Evolutionary conservation across 2,888 invertebrate species (phyloP), one percentile per base, ranked within the genome.

Genomic region (Branchipolynoe longqiensis): DNA sequence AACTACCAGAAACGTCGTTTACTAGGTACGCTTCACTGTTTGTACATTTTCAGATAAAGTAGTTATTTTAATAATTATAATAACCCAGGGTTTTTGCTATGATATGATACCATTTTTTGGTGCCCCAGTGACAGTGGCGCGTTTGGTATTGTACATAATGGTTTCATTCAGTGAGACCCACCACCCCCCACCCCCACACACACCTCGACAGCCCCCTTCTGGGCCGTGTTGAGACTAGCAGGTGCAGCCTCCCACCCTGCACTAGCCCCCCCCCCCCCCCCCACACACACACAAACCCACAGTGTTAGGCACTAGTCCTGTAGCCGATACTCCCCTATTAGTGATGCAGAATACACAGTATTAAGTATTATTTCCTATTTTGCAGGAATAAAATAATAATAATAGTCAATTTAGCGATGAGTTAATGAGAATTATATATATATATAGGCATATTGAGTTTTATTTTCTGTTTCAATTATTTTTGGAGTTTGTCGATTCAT

Each of bases 61-160:
- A 84, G 84, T 74, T 84, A 84, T 84, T 84, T 84, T 84, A 84
- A 84, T 84, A n/a, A n/a, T n/a, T n/a, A n/a, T n/a, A n/a, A n/a
- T n/a, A n/a, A 84, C 74, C 73, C 69, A 78, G 84, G 84, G 78
- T 74, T 84, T 82, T 84, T 84, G 84, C 84, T 84, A 84, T 84
- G 41, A 78, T 78, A 78, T 78, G 78, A 78, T 78, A 78, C 78
- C 78, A 31, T 58, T 41, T 74, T 84, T 84, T 78, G n/a, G 78
- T 84, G 84, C 78, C 62, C 59, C 54, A 69, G 62, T 84, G 40
- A 64, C 84, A 73, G 59, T 33, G 38, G 73, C 69, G 62, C 84
- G 62, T 84, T 84, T 84, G 84, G 84, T 84, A 84, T 69, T 69
- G 48, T 62, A 62, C 48, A 58, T 58, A 82, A 58, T 28, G 54